Evolutionary conservation across 1,140 invertebrate species (phyloP), one percentile per base, ranked within the genome.

Genomic region (Proales similis): DNA sequence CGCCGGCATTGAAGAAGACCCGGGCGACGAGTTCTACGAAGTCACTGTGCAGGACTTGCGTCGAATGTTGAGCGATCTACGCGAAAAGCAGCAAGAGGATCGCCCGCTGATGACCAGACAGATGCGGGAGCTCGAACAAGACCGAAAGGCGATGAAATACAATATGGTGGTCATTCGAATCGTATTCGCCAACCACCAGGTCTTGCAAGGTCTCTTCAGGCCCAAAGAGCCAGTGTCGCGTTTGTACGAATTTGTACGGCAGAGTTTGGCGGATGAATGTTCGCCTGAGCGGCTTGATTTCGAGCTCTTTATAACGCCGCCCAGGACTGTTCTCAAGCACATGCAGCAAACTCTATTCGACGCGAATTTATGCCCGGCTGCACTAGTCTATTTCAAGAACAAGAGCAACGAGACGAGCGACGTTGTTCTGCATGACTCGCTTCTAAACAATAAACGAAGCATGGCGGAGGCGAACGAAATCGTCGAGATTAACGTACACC

Each of bases 81-180:
- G 45, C 20, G n/a, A 27, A 0, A 42, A 7, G 19, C 51, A 57
- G 27, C 29, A 42, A 29, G 51, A 57, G 45, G 51, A 57, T 17
- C 12, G 14, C 17, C 51, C 51, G 30, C 45, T 57, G 11, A 57
- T 57, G 51, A 57, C 51, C 4, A 57, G 30, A 27, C 51, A 57
- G 32, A 57, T 57, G 51, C 29, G 51, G 30, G 51, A 57, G 20
- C 19, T 57, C 14, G 51, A 57, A 57, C 39, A 42, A 26, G 51
- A 57, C 17, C 36, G 36, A 3, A 57, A 57, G 32, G 51, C 51
- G 14, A 57, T 57, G 51, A 57, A 42, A 42, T 57, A 57, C 45
- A 42, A 36, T 11, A 57, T 42, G 32, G 45, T 57, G 30, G 51
- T 43, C 14, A 30, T 57, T 14, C 20, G 51, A 7, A 14, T 57